Evolutionary conservation across 2,888 invertebrate species (phyloP).

Genomic region (Calameuta idolon): DNA sequence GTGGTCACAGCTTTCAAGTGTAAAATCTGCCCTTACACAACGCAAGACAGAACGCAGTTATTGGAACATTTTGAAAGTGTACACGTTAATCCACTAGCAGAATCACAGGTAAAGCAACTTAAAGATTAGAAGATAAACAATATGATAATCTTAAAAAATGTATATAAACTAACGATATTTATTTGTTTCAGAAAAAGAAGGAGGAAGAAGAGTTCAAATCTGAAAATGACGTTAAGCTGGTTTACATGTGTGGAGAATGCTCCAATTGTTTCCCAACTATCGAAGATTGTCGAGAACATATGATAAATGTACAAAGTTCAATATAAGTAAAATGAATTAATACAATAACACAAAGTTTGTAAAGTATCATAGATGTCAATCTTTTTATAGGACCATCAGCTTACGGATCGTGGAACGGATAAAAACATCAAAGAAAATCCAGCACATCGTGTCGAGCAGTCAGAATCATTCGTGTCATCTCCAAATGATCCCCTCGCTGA

Average conservation of each 20-base stretch:
- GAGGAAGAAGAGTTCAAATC: conserved; percentile 21
- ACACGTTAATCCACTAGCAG: conserved; percentile 48
- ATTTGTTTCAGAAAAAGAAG: conserved; percentile 17
- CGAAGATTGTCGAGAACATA: conserved; percentile 69
- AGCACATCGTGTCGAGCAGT: conserved; percentile 29
- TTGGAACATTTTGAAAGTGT: conserved; percentile 62
- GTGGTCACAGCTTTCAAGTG: conserved; percentile 71
- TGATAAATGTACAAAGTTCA: conserved; percentile 65
- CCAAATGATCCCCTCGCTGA: neutral
- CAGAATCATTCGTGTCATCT: conserved; percentile 17
- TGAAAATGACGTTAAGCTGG: conserved; percentile 49
- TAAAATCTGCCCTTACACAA: conserved; percentile 69
- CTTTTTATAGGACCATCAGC: conserved; percentile 44
- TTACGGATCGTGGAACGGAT: conserved; percentile 45
- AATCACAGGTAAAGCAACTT: conserved; percentile 33
- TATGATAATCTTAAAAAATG: neutral
- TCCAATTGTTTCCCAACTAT: conserved; percentile 67
- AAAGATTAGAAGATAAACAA: neutral
- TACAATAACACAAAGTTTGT: neutral
- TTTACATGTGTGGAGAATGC: conserved; percentile 70
- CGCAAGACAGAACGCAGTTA: conserved; percentile 63
- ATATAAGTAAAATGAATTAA: conserved; percentile 46
- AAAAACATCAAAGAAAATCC: conserved; percentile 36
- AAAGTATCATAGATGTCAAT: neutral
- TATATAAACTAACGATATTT: neutral